Base-by-base conservation (phyloP, 2,113 vertebrate genomes). In the Phyllostomus hastatus region DNA sequence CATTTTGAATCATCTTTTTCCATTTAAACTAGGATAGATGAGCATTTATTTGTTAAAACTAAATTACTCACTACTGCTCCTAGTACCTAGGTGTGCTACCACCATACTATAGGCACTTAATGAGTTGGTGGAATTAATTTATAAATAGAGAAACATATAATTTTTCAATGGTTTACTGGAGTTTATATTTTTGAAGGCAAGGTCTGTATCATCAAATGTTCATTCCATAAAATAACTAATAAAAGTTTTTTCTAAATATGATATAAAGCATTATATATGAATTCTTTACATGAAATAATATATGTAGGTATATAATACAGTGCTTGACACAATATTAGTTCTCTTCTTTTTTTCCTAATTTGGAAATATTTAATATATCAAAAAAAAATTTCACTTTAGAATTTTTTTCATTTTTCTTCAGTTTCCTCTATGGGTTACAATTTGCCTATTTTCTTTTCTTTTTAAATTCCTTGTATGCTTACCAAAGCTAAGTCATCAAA, bases 401-500 rank as follows among this genome's bases (percentile, higher is more conserved):
- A 94, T 97, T 97, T 90, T 86, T 67, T 10, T 24, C 54, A 79
- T 91, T 93, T 92, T 88, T 8, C 75, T 86, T 95, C 95, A 26
- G 85, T 94, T 80, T 85, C 38, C 70, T 97, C 43, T 66, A 66
- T 64, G 61, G 70, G 9, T 79, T 91, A 83, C 20, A 91, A 26
- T 75, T 96, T 85, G 35, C 61, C 31, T 88, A 50, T 85, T 92
- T 94, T 78, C 69, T 67, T 91, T 97, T 92, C 92, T 95, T 95
- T 95, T 95, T 79, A 94, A 94, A 87, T 94, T 75, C 46, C 57
- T 87, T 91, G 83, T 78, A 97, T 88, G 83, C 66, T 69, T 96
- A 92, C 90, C 75, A 95, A 97, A 95, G 38, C 57, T 85, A 95
- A 96, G 59, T 43, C 75, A 96, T 97, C 70, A 97, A 95, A 95